Conservation (phyloP, 2,888 invertebrate species). For the Eremobia ochroleuca region DNA sequence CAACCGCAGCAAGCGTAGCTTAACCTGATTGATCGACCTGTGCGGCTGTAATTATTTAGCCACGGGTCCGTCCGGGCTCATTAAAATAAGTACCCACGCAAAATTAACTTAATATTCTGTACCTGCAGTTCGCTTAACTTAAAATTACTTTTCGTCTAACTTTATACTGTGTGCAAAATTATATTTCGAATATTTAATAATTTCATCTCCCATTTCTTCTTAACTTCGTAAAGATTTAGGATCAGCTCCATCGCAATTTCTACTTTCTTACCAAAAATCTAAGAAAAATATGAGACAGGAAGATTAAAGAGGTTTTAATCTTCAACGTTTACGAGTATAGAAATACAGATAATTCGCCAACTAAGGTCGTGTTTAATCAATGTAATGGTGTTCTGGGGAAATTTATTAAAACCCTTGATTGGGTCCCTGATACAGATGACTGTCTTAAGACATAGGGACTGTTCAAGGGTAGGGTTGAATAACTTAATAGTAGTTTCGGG, state of each 20-base stretch:
- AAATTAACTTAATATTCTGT: not conserved
- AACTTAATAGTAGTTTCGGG: slow-evolving; percentile 16
- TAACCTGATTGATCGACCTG: too few species aligned
- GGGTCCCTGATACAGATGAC: slow-evolving; percentile 50
- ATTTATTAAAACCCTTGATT: slow-evolving; percentile 63
- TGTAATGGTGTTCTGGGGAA: slow-evolving; percentile 53
- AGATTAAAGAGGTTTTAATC: slow-evolving; percentile 27
- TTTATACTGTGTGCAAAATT: slow-evolving; percentile 11
- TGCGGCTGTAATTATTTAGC: too few species aligned
- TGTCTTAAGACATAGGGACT: slow-evolving; percentile 37
- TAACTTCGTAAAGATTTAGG: not conserved
- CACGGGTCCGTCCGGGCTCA: too few species aligned
- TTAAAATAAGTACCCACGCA: too few species aligned
- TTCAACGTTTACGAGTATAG: slow-evolving; percentile 20
- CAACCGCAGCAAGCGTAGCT: too few species aligned
- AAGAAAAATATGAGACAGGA: slow-evolving; percentile 26
- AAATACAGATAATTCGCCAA: slow-evolving; percentile 34
- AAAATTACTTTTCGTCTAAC: slow-evolving; percentile 1
- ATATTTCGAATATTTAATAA: not conserved
- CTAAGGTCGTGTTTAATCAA: slow-evolving; percentile 60
- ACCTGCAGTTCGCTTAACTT: slow-evolving; percentile 1
- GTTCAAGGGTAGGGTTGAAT: slow-evolving; percentile 26
- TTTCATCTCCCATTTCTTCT: slow-evolving; percentile 9
- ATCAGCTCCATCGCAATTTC: not conserved
- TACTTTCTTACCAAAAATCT: slow-evolving; percentile 18